Conservation (phyloP, 2,888 invertebrate genomes). For the Entomobrya multifasciata region DNA sequence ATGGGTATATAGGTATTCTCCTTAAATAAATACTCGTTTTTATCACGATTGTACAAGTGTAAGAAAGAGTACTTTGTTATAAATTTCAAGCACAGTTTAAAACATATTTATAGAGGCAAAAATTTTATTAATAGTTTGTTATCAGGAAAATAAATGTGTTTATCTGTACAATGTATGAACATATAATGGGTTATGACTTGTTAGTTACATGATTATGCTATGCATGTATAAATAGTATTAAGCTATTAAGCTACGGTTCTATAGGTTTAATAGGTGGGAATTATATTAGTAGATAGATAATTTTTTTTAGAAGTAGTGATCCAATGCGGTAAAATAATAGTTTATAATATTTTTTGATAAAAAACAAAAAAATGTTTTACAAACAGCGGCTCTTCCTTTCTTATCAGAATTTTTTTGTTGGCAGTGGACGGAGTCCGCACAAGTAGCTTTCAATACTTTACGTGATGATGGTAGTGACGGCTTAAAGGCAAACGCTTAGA, state of each 20-base stretch:
- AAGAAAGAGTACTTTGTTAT: neutral
- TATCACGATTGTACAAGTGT: conserved; percentile 23
- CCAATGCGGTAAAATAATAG: conserved; percentile 60
- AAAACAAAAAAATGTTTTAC: neutral
- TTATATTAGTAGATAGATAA: neutral
- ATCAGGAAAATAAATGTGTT: no score
- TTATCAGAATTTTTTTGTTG: conserved; percentile 6
- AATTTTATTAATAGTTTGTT: no score
- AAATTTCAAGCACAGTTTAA: neutral
- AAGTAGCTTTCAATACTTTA: neutral
- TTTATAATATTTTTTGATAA: conserved; percentile 58
- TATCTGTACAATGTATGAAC: no score
- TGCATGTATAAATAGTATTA: no score
- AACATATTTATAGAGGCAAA: neutral
- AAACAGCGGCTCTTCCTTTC: conserved; percentile 34
- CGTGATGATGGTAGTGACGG: neutral
- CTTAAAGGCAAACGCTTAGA: no score
- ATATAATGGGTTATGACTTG: no score
- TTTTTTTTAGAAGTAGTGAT: conserved; percentile 49
- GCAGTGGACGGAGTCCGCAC: conserved; percentile 12
- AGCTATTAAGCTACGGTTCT: conserved; percentile 21
- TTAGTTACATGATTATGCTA: no score
- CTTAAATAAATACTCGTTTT: conserved; percentile 24
- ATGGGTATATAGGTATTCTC: conserved; percentile 17
- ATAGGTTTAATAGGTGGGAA: conserved; percentile 29